Conservation (phyloP, 1,140 invertebrate species). For the Babylonia areolata region DNA sequence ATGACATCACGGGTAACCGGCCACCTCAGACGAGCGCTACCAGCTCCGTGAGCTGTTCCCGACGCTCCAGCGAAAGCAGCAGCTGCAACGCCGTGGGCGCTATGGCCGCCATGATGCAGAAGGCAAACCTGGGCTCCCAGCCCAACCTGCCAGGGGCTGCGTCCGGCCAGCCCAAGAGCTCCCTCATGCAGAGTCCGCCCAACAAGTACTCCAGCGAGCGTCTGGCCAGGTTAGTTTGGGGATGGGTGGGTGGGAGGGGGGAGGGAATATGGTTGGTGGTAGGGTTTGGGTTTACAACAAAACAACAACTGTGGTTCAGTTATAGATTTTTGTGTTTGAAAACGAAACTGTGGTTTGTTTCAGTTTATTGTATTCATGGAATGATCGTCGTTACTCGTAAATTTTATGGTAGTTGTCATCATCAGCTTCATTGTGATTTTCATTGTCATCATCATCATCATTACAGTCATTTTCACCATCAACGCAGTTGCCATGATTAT, state of each 20-base stretch:
- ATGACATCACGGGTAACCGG: constrained; percentile 81
- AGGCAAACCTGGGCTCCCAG: constrained; percentile 78
- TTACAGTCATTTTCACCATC: too few species aligned
- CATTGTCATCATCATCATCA: too few species aligned
- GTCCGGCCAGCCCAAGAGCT: not conserved
- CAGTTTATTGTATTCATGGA: too few species aligned
- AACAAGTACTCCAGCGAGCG: constrained; percentile 66
- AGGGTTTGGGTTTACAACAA: too few species aligned
- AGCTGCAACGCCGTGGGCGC: constrained; percentile 70
- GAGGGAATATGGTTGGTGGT: not conserved
- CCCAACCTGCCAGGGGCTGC: constrained; percentile 72
- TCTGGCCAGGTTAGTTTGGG: constrained; percentile 54
- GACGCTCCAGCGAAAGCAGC: constrained; percentile 82
- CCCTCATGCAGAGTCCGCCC: constrained; percentile 51
- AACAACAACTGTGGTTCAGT: too few species aligned
- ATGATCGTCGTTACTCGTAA: too few species aligned
- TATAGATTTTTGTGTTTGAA: too few species aligned
- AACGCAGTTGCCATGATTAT: too few species aligned
- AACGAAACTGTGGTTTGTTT: too few species aligned
- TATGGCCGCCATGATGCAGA: constrained; percentile 77
- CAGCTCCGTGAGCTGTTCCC: constrained; percentile 83
- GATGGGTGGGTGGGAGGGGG: not conserved
- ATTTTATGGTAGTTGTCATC: too few species aligned
- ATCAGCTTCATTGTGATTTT: too few species aligned
- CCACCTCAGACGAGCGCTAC: constrained; percentile 79